Evolutionary conservation across 2,888 invertebrate genomes (phyloP).

Genomic region (Operophtera brumata): DNA sequence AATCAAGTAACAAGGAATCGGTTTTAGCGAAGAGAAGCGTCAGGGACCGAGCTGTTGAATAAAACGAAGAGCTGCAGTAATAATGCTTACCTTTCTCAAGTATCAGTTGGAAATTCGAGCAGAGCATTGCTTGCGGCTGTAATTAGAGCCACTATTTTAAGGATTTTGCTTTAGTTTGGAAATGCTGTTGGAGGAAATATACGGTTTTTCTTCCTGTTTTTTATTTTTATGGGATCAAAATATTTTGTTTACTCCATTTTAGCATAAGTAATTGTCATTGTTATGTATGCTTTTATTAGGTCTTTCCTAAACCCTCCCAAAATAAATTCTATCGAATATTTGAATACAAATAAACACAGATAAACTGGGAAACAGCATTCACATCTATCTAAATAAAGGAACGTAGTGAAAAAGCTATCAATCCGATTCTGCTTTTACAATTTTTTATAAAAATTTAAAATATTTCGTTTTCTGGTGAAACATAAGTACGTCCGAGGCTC

Average conservation of each 20-base stretch:
- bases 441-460: constrained; percentile 70
- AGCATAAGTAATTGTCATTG: background rate
- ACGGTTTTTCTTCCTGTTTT: constrained; percentile 23
- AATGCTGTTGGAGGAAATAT: constrained; percentile 9
- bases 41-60: constrained; percentile 68
- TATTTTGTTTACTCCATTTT: background rate
- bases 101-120: constrained; percentile 58
- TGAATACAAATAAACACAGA: constrained; percentile 12
- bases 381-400: constrained; percentile 49
- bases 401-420: constrained; percentile 56
- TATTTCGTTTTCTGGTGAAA: constrained; percentile 73
- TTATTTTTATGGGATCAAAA: background rate
- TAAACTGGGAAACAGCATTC: constrained; percentile 35
- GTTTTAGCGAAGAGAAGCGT: constrained; percentile 74
- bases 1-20: constrained; percentile 80
- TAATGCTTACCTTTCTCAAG: constrained; percentile 68
- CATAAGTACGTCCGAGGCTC: constrained; percentile 69
- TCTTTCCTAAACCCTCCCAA: background rate
- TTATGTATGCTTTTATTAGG: too few relatives aligned
- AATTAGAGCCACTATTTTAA: constrained; percentile 34
- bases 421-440: constrained; percentile 58
- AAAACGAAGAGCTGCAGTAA: constrained; percentile 65
- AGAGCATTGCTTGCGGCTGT: constrained; percentile 38
- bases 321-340: constrained; percentile 12
- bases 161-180: constrained; percentile 16